These are phyloP conservation scores for Etheostoma perlongum DNA, from an alignment of 2,797 vertebrate species.

Conservation along the genomic window DNA sequence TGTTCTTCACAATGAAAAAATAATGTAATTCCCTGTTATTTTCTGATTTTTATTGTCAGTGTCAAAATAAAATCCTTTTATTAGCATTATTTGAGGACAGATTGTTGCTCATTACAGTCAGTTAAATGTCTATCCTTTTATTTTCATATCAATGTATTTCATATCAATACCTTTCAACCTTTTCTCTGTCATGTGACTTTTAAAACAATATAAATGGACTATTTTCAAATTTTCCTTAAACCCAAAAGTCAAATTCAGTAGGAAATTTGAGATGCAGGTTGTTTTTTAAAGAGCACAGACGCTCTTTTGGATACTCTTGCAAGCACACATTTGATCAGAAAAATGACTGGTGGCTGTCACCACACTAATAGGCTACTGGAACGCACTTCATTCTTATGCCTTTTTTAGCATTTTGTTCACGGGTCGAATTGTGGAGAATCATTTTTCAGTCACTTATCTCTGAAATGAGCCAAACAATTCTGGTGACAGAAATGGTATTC, in stretches of 20 bases:
- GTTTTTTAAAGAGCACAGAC: neutral
- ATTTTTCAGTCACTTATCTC: constrained; percentile 18
- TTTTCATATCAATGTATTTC: too few species aligned
- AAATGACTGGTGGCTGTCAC: neutral
- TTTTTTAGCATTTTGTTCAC: constrained; percentile 8
- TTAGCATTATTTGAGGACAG: too few species aligned
- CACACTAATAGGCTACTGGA: constrained; percentile 20
- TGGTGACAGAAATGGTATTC: neutral
- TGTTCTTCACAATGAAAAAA: too few species aligned
- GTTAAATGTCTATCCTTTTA: too few species aligned
- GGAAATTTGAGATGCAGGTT: neutral
- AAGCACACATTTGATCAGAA: constrained; percentile 8
- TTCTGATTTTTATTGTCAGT: too few species aligned
- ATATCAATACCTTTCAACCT: too few species aligned
- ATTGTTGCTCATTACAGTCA: too few species aligned
- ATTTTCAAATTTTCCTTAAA: neutral
- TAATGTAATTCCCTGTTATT: too few species aligned
- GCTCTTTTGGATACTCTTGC: constrained; percentile 6
- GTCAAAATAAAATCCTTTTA: too few species aligned
- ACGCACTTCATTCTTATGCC: neutral
- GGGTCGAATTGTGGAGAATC: neutral
- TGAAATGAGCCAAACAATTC: constrained; percentile 20
- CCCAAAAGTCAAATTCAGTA: neutral
- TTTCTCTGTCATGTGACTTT: too few species aligned
- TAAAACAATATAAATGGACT: too few species aligned